Conservation (phyloP, 2,113 vertebrate genomes). For the Phoenicopterus ruber region DNA sequence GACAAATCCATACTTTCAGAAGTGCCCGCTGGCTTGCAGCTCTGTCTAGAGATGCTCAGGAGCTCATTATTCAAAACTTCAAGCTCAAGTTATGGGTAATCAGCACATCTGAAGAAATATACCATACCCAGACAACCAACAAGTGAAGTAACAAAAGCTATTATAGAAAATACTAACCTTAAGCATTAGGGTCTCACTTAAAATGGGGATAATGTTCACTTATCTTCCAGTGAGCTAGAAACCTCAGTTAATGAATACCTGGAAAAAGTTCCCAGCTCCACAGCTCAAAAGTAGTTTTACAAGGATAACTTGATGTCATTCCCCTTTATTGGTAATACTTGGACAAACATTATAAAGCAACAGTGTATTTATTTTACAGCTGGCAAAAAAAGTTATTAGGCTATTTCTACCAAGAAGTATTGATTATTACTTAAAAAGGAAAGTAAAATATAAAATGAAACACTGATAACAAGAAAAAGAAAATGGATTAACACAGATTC, state of each 20-base stretch:
- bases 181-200: neutral
- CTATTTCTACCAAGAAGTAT: neutral
- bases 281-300: neutral
- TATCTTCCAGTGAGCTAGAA: neutral
- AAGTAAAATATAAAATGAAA: neutral
- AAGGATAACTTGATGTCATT: neutral
- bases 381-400: neutral
- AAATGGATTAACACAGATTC: neutral
- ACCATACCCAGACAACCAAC: neutral
- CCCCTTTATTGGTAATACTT: neutral
- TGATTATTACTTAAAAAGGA: neutral
- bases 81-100: neutral
- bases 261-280: neutral
- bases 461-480: neutral
- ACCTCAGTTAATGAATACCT: slow-evolving; percentile 17
- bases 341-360: neutral
- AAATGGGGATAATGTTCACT: neutral
- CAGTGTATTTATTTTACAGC: neutral
- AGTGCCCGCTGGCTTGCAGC: neutral
- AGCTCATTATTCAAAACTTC: slow-evolving; percentile 54
- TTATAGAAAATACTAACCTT: slow-evolving; percentile 1
- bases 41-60: slow-evolving; percentile 12
- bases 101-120: slow-evolving; percentile 26
- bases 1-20: neutral
- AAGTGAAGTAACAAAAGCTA: slow-evolving; percentile 3